These are phyloP conservation scores for Baryphthengus martii DNA, from an alignment of 2,113 vertebrate species.

Conservation along the genomic window DNA sequence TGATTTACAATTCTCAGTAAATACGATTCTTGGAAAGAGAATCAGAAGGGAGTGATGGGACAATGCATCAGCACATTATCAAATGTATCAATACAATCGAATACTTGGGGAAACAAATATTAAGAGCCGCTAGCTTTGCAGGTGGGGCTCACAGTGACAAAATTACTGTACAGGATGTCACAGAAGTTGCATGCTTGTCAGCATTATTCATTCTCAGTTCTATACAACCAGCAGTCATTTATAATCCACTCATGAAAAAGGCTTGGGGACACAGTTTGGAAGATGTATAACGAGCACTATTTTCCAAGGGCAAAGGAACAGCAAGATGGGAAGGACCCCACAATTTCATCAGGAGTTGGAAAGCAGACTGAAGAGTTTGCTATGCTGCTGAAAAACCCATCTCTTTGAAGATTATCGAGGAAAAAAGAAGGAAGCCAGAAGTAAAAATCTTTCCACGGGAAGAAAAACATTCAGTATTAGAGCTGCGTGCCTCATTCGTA, in stretches of 20 bases:
- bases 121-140: not conserved
- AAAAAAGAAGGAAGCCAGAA: slow-evolving; percentile 56
- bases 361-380: not conserved
- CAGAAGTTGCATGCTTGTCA: not conserved
- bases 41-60: not conserved
- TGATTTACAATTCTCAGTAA: not conserved
- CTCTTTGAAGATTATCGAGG: not conserved
- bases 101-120: not conserved
- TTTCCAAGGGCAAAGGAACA: not conserved
- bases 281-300: not conserved
- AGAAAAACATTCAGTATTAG: slow-evolving; percentile 29
- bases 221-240: not conserved
- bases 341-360: not conserved
- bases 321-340: not conserved
- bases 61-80: not conserved
- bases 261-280: not conserved
- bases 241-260: not conserved
- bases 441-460: slow-evolving; percentile 16
- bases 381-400: not conserved
- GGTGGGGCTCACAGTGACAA: not conserved
- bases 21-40: not conserved
- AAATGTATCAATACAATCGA: not conserved
- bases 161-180: not conserved
- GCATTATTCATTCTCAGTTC: not conserved
- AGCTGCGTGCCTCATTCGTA: slow-evolving; percentile 9